phyloP scores from a whole-genome alignment of 2,797 vertebrate genomes.

The Danio choprae region DNA sequence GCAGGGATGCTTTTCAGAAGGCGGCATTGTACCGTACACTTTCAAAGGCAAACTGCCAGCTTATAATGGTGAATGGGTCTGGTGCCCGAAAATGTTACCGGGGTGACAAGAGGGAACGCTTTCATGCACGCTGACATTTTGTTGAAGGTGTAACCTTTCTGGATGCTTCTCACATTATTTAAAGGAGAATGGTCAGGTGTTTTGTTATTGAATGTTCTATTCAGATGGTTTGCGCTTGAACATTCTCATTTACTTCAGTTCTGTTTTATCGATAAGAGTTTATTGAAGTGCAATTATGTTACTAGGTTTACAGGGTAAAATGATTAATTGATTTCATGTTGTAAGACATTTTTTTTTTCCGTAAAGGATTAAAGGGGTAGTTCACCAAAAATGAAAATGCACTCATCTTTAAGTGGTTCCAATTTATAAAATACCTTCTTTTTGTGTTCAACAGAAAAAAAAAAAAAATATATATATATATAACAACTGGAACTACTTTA shows the following conservation, averaged over 20 bases:
- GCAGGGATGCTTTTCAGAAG: conserved; percentile 64
- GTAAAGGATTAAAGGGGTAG: too few species aligned
- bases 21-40: conserved; percentile 50
- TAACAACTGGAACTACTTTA: too few species aligned
- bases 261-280: not conserved
- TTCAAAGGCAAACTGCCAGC: conserved; percentile 46
- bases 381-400: too few species aligned
- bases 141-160: conserved; percentile 27
- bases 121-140: conserved; percentile 46
- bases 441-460: too few species aligned
- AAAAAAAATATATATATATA: too few species aligned
- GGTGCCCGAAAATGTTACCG: conserved; percentile 21
- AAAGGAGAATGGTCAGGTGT: conserved; percentile 3
- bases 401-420: too few species aligned
- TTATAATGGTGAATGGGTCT: conserved; percentile 36
- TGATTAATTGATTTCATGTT: too few species aligned
- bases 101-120: not conserved
- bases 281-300: not conserved
- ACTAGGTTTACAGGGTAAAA: too few species aligned
- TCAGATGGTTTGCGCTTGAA: not conserved
- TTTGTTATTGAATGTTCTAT: not conserved
- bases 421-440: too few species aligned
- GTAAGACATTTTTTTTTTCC: too few species aligned
- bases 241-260: not conserved
- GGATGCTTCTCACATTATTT: conserved; percentile 6